These are phyloP conservation scores for Chloebia gouldiae DNA, from an alignment of 2,113 vertebrate genomes.

Conservation along the genomic window DNA sequence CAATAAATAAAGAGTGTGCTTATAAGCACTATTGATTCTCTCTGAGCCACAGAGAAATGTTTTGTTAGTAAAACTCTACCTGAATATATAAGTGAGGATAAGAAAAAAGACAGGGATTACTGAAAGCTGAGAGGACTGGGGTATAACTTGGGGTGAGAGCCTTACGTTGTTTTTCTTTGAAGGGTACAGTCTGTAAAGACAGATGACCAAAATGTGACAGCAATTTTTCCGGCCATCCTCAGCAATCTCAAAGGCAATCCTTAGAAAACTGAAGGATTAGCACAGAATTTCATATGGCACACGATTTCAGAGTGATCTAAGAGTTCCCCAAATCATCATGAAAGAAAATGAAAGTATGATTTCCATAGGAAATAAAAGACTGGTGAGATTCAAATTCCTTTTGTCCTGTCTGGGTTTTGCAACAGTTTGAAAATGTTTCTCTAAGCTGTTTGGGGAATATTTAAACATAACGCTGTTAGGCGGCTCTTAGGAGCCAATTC, in stretches of 20 bases:
- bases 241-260: neutral
- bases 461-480: neutral
- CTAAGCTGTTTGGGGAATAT: neutral
- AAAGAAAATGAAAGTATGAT: neutral
- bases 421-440: neutral
- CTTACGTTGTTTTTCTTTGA: neutral
- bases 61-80: constrained; percentile 50
- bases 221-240: neutral
- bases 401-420: neutral
- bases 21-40: constrained; percentile 59
- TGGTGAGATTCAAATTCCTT: neutral
- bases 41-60: neutral
- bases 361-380: neutral
- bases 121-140: neutral
- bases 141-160: neutral
- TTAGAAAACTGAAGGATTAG: neutral
- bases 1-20: constrained; percentile 60
- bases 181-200: neutral
- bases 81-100: constrained; percentile 21
- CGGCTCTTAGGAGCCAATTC: neutral
- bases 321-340: neutral
- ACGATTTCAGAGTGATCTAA: neutral
- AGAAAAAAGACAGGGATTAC: neutral
- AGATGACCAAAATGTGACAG: neutral
- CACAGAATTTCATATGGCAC: neutral